These are phyloP conservation scores for Ictalurus punctatus DNA, from an alignment of 2,113 vertebrate genomes.

Conservation along the genomic window DNA sequence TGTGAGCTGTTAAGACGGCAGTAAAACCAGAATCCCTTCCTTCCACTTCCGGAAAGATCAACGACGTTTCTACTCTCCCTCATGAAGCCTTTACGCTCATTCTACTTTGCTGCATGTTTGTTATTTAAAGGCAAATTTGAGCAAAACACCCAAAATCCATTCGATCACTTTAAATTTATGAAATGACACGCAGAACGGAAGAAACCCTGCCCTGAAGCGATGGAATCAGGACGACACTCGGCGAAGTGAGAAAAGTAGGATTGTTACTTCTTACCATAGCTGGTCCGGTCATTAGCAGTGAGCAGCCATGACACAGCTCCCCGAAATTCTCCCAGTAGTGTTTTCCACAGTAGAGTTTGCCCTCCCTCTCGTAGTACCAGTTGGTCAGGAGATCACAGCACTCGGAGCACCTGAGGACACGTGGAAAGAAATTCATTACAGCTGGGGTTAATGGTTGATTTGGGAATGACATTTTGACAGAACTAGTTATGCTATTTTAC, in stretches of 20 bases:
- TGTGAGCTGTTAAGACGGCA: neutral
- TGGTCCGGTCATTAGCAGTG: conserved; percentile 93
- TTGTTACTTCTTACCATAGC: conserved; percentile 79
- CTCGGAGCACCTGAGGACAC: conserved; percentile 83
- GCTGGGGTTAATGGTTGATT: neutral
- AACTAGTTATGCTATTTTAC: neutral
- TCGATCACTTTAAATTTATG: neutral
- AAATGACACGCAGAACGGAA: neutral
- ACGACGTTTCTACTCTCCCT: neutral
- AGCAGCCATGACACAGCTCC: conserved; percentile 92
- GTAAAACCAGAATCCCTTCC: neutral
- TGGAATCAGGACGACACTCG: neutral
- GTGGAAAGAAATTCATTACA: conserved; percentile 4
- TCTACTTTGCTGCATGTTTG: neutral
- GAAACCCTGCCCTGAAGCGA: neutral
- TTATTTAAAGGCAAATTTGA: neutral
- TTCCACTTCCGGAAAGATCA: neutral
- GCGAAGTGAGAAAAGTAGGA: neutral
- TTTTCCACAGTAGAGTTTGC: conserved; percentile 89
- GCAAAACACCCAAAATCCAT: neutral
- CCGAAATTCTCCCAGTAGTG: conserved; percentile 95
- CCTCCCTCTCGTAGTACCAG: conserved; percentile 94
- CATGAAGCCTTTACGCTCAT: neutral
- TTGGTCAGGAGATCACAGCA: conserved; percentile 89
- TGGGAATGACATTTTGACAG: neutral